Evolutionary conservation across 2,888 invertebrate species (phyloP).

Genomic region (Hylaea fasciaria): DNA sequence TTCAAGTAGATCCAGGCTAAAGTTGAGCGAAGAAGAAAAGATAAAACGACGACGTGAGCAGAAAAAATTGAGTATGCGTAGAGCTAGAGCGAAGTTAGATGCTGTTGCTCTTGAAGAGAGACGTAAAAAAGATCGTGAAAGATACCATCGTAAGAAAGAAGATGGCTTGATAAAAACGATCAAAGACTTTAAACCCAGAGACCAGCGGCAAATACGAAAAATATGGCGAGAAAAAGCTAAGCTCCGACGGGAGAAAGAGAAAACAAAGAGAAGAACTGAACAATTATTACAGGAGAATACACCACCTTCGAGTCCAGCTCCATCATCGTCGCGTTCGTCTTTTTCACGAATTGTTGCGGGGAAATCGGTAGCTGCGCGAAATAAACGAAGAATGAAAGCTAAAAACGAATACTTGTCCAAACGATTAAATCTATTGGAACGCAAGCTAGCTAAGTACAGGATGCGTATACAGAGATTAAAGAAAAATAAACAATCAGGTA

Average conservation of each 20-base stretch:
- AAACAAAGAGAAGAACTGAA: slow-evolving; percentile 17
- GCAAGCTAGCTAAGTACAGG: not conserved
- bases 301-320: not conserved
- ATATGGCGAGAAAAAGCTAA: slow-evolving; percentile 40
- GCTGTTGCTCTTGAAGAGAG: not conserved
- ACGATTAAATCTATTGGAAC: not conserved
- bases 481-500: not conserved
- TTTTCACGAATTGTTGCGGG: not conserved
- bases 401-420: not conserved
- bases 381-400: not conserved
- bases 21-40: not conserved
- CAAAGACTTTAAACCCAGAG: slow-evolving; percentile 35
- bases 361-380: not conserved
- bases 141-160: slow-evolving; percentile 38
- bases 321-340: too few relatives aligned
- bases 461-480: not conserved
- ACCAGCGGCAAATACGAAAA: slow-evolving; percentile 35
- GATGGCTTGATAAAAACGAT: slow-evolving; percentile 33
- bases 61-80: not conserved
- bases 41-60: not conserved
- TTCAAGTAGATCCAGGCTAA: not conserved
- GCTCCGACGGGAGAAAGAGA: too few relatives aligned
- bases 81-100: not conserved
- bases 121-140: slow-evolving; percentile 9
- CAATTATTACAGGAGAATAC: not conserved